Evolutionary conservation across 1,140 invertebrate species (phyloP).

Genomic region (Antheraea mylitta): DNA sequence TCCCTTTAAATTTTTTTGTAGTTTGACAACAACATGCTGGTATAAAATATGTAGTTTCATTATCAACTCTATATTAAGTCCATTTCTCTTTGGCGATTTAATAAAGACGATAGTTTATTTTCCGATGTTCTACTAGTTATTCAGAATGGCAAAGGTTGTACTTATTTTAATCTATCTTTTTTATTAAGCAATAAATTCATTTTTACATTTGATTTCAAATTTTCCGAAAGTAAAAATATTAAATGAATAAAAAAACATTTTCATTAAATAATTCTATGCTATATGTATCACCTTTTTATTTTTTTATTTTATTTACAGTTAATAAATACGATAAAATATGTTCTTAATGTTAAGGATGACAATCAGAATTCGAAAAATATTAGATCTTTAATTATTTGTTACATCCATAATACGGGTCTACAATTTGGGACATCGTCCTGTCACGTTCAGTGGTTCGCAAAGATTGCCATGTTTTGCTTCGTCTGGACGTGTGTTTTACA

Average conservation of each 20-base stretch:
- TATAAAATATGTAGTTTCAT: background rate
- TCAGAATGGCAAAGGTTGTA: background rate
- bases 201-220: too few relatives aligned
- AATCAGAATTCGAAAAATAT: slow-evolving; percentile 1
- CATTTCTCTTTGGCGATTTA: background rate
- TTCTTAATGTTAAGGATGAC: background rate
- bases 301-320: slow-evolving; percentile 2
- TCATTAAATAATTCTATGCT: too few relatives aligned
- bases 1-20: background rate
- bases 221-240: too few relatives aligned
- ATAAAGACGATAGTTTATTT: background rate
- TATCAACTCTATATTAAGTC: background rate
- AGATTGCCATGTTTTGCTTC: slow-evolving; percentile 39
- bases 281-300: background rate
- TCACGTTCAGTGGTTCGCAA: slow-evolving; percentile 30
- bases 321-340: background rate
- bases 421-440: background rate
- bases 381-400: slow-evolving; percentile 1
- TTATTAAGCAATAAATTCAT: too few relatives aligned
- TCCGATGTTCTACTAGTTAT: background rate
- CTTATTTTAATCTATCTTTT: background rate
- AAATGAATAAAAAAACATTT: too few relatives aligned
- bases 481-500: slow-evolving; percentile 36
- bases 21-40: background rate
- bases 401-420: slow-evolving; percentile 11